Conservation (phyloP, 2,113 vertebrate species). For the Willisornis vidua region DNA sequence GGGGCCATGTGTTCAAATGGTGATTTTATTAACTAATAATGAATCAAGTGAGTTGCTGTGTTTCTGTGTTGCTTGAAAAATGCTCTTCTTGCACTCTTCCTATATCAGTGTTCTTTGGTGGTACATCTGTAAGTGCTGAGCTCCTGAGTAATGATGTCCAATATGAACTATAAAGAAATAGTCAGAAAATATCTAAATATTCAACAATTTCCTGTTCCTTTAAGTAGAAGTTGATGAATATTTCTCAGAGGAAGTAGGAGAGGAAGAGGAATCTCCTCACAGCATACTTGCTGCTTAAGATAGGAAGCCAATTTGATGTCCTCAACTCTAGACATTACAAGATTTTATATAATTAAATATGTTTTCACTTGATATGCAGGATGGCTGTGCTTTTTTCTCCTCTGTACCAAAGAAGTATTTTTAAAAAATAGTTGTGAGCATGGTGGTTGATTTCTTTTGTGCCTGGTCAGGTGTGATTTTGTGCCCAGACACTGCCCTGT, state of each 20-base stretch:
- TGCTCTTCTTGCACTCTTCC: background rate
- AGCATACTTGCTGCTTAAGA: constrained; percentile 20
- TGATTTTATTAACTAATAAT: background rate
- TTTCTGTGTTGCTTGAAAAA: background rate
- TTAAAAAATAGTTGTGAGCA: background rate
- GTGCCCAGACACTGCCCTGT: background rate
- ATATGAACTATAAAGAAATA: background rate
- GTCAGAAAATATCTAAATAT: background rate
- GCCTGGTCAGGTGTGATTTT: accelerated
- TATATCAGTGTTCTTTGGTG: background rate
- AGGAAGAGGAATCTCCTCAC: background rate
- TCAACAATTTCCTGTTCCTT: constrained; percentile 13
- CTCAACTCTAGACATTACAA: background rate
- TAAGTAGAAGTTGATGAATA: background rate
- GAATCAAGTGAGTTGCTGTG: background rate
- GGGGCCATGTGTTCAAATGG: background rate
- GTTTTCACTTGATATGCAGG: background rate
- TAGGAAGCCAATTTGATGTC: background rate
- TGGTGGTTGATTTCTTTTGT: background rate
- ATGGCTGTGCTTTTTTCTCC: background rate
- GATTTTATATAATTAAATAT: background rate
- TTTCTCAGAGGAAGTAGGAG: constrained; percentile 11
- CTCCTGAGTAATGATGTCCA: background rate
- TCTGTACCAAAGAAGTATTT: background rate
- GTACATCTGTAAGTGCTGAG: background rate